phyloP scores from a whole-genome alignment of 1,140 invertebrate genomes.

The Halictus rubicundus region DNA sequence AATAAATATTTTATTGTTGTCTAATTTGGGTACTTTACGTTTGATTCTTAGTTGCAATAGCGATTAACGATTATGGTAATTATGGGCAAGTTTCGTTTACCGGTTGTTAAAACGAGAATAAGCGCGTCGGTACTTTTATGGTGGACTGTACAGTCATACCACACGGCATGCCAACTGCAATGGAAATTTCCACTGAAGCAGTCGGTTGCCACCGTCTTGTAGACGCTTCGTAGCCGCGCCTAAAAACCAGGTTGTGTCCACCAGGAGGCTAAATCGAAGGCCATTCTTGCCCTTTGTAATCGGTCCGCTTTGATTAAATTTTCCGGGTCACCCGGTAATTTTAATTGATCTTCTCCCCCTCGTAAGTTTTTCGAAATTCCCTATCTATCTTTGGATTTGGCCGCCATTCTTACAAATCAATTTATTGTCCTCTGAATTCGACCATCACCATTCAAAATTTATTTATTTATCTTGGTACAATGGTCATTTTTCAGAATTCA shows the following conservation, averaged over 20 bases:
- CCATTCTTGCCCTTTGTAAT: constrained; percentile 47
- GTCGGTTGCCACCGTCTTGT: constrained; percentile 62
- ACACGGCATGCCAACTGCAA: constrained; percentile 73
- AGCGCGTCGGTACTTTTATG: constrained; percentile 60
- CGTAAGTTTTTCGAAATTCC: background rate
- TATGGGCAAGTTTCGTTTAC: background rate
- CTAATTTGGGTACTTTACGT: no score
- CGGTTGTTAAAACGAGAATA: background rate
- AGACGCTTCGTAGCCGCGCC: constrained; percentile 62
- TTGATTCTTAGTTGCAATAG: background rate
- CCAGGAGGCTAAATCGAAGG: constrained; percentile 57
- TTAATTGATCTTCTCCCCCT: background rate
- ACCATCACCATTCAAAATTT: no score
- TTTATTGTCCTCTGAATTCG: no score
- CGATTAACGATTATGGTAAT: background rate
- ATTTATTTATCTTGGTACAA: no score
- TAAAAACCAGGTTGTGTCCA: constrained; percentile 70
- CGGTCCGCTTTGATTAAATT: background rate
- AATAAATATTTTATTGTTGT: no score
- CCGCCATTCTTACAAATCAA: no score
- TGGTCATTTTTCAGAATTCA: no score
- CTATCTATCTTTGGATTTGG: background rate
- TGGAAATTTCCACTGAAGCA: constrained; percentile 75
- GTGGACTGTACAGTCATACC: constrained; percentile 70
- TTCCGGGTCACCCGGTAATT: background rate